These are phyloP conservation scores for Cheirogaleus major DNA, from an alignment of 2,797 vertebrate genomes.

Conservation along the genomic window DNA sequence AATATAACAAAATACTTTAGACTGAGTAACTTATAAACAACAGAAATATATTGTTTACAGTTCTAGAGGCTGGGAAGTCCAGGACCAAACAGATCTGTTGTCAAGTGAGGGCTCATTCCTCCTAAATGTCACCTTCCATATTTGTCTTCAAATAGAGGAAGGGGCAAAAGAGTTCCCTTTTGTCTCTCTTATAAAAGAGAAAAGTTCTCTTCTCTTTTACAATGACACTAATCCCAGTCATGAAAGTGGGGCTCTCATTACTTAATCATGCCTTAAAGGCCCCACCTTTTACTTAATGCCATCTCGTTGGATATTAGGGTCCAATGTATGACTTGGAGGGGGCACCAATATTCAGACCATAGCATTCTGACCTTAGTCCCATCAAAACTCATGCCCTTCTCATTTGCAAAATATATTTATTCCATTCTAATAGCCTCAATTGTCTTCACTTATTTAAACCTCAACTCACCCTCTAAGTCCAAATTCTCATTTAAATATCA, in stretches of 20 bases:
- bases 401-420: background rate
- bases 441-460: background rate
- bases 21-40: background rate
- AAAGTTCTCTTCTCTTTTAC: background rate
- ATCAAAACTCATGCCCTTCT: background rate
- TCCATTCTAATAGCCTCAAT: background rate
- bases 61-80: background rate
- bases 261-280: background rate
- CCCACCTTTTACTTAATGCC: background rate
- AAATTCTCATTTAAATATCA: background rate
- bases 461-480: background rate
- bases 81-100: background rate
- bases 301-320: background rate
- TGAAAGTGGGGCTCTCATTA: background rate
- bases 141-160: background rate
- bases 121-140: background rate
- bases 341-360: background rate
- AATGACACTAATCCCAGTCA: background rate
- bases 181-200: no score
- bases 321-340: background rate
- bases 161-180: no score
- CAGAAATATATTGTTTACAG: background rate
- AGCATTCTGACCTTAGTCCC: no score
- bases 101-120: background rate
- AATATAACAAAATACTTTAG: background rate